Percentiles rank a stretch among this genome's conserved stretches.
Conservation (phyloP, 2,888 invertebrate genomes). For the Coenonympha glycerion region DNA sequence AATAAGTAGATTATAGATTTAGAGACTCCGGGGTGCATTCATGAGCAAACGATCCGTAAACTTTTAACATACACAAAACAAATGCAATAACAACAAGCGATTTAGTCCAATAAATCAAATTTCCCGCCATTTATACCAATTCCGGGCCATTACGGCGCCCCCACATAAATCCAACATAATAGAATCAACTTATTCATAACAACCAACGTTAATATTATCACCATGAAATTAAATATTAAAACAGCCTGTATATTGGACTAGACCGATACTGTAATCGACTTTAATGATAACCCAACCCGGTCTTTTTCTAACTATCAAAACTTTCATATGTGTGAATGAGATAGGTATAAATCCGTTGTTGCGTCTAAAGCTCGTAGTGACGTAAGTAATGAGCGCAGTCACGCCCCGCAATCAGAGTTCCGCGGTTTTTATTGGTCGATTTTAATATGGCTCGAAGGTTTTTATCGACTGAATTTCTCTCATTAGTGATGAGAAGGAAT, state of each 20-base stretch:
- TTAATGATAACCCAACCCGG: conserved; percentile 36
- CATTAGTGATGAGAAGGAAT: conserved; percentile 46
- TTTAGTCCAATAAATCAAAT: conserved; percentile 34
- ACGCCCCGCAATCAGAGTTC: conserved; percentile 66
- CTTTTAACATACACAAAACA: conserved; percentile 15
- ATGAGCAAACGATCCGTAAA: conserved; percentile 10
- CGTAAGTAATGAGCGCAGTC: conserved; percentile 65
- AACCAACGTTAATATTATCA: conserved; percentile 58
- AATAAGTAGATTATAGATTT: too few species aligned
- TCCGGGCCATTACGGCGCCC: conserved; percentile 55
- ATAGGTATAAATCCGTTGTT: conserved; percentile 30
- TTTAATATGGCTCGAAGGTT: conserved; percentile 55
- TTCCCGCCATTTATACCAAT: conserved; percentile 35
- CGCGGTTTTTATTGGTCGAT: conserved; percentile 55
- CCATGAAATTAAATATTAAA: conserved; percentile 71
- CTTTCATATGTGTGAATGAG: conserved; percentile 34
- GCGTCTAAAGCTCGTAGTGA: conserved; percentile 28
- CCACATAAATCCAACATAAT: conserved; percentile 58
- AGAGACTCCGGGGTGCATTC: too few species aligned
- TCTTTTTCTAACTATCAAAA: conserved; percentile 31
- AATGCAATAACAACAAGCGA: conserved; percentile 29
- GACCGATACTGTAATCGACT: conserved; percentile 23
- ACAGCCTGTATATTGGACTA: conserved; percentile 48
- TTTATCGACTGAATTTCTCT: conserved; percentile 57
- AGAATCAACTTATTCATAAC: conserved; percentile 65